Percentiles rank a stretch among this genome's conserved stretches.
phyloP scores from a whole-genome alignment of 1,140 invertebrate species.

The Neelides sp. region DNA sequence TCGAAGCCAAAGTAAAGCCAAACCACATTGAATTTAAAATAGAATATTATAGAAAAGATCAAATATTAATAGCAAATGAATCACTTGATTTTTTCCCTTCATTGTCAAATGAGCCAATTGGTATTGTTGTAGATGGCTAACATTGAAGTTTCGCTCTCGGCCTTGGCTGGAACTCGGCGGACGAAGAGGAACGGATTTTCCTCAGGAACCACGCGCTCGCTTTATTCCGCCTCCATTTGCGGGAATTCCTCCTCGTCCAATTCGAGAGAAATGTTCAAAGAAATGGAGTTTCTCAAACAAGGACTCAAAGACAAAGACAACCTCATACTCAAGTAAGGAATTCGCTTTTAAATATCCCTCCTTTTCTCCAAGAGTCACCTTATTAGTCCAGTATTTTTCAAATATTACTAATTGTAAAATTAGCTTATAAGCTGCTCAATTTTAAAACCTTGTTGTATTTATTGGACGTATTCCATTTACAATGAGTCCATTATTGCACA shows the following conservation, averaged over 20 bases:
- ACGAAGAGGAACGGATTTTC: slow-evolving; percentile 41
- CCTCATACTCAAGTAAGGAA: slow-evolving; percentile 57
- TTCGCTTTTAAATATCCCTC: no score
- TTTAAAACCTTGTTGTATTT: no score
- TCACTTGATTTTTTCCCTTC: slow-evolving; percentile 1
- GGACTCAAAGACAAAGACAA: slow-evolving; percentile 66
- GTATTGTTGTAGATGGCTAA: slow-evolving; percentile 57
- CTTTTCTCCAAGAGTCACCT: no score
- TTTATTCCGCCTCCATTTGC: slow-evolving; percentile 17
- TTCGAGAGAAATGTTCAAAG: slow-evolving; percentile 38
- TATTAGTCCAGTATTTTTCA: no score
- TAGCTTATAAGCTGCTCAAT: no score
- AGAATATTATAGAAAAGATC: not conserved
- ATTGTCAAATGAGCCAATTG: not conserved
- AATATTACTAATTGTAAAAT: no score
- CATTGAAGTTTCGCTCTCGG: slow-evolving; percentile 65
- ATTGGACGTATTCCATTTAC: no score
- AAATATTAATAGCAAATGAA: not conserved
- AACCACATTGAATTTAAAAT: not conserved
- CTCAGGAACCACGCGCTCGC: slow-evolving; percentile 14
- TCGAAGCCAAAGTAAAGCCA: slow-evolving; percentile 60
- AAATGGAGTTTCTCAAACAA: slow-evolving; percentile 55
- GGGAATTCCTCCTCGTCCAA: slow-evolving; percentile 3
- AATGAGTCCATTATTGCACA: no score
- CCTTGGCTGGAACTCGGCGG: slow-evolving; percentile 38